Conservation (phyloP, 2,888 invertebrate species). For the Tiliacea aurago region DNA sequence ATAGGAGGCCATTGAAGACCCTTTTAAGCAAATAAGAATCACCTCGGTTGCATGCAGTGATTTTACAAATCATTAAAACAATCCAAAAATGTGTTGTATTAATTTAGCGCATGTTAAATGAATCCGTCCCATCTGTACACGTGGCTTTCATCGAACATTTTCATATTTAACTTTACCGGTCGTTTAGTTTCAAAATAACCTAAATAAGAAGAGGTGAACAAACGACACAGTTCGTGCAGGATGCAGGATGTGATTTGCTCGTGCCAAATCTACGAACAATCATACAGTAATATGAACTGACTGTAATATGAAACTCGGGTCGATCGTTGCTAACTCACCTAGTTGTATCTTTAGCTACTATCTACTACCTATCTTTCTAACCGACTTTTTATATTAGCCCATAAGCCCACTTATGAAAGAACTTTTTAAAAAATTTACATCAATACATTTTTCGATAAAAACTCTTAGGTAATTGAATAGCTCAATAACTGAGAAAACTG, state of each 20-base stretch:
- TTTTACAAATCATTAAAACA: neutral
- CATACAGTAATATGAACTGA: slow-evolving; percentile 19
- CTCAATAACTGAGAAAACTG: no score
- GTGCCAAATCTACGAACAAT: slow-evolving; percentile 47
- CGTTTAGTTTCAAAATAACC: slow-evolving; percentile 15
- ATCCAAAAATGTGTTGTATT: neutral
- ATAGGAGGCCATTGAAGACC: neutral
- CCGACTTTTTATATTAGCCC: neutral
- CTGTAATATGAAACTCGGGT: slow-evolving; percentile 9
- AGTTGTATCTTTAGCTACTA: neutral
- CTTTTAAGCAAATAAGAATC: neutral
- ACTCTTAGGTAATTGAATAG: no score
- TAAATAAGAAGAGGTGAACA: slow-evolving; percentile 34
- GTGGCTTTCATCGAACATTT: neutral
- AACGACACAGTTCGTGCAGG: slow-evolving; percentile 38
- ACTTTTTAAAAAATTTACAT: neutral
- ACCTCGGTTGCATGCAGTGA: neutral
- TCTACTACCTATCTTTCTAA: neutral
- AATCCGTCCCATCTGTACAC: neutral
- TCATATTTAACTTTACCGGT: neutral
- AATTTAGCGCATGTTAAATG: neutral
- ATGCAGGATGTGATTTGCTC: slow-evolving; percentile 47
- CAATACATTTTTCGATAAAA: no score
- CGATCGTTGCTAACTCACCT: neutral
- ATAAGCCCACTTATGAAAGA: neutral